phyloP scores from a whole-genome alignment of 2,888 invertebrate species.

The Harpalus rubripes region DNA sequence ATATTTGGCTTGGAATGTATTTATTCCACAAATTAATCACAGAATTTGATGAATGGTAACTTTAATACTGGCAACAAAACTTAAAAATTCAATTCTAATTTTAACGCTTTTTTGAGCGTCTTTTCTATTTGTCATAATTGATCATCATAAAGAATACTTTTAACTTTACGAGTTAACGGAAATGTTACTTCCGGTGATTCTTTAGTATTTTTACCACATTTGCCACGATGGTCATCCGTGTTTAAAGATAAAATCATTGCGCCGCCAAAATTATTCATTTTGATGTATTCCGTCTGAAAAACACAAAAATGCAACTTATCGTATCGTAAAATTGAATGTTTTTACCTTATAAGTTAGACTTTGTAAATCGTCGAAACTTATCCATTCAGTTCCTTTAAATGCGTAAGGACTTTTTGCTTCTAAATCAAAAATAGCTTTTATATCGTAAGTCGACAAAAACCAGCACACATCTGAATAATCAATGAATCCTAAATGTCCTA shows the following conservation, averaged over 20 bases:
- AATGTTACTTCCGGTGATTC: slow-evolving; percentile 73
- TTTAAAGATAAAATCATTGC: slow-evolving; percentile 92
- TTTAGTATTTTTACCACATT: slow-evolving; percentile 77
- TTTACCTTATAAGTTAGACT: slow-evolving; percentile 85
- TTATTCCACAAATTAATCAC: slow-evolving; percentile 44
- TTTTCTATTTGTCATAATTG: slow-evolving; percentile 73
- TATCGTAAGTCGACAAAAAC: slow-evolving; percentile 80
- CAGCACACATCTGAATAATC: slow-evolving; percentile 85
- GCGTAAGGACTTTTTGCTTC: slow-evolving; percentile 89
- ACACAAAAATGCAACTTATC: slow-evolving; percentile 37
- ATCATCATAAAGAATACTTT: slow-evolving; percentile 71
- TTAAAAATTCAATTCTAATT: slow-evolving; percentile 68
- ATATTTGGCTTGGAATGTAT: slow-evolving; percentile 55
- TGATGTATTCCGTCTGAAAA: slow-evolving; percentile 81
- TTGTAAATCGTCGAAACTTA: slow-evolving; percentile 87
- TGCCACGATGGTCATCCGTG: slow-evolving; percentile 86
- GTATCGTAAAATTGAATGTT: neutral
- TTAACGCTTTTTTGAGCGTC: slow-evolving; percentile 71
- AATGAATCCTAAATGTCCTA: slow-evolving; percentile 85
- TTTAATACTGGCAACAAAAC: slow-evolving; percentile 17
- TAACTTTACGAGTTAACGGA: slow-evolving; percentile 76
- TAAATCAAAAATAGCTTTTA: slow-evolving; percentile 82
- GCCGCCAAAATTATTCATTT: slow-evolving; percentile 84
- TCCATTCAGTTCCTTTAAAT: slow-evolving; percentile 86
- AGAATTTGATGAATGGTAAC: slow-evolving; percentile 31